Evolutionary conservation across 2,888 invertebrate species (phyloP).

Genomic region (Labia minor): DNA sequence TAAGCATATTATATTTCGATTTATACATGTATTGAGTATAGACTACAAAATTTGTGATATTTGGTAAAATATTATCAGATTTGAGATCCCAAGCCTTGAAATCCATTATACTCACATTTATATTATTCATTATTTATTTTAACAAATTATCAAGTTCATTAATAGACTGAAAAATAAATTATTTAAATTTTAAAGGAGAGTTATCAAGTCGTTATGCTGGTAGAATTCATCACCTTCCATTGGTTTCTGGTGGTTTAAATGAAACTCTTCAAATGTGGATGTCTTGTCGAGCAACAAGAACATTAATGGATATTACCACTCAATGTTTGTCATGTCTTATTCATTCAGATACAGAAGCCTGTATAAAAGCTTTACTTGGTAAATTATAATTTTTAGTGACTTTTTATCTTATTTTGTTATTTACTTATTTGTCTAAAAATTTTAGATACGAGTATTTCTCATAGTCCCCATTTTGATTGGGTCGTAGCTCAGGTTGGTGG

Average conservation of each 20-base stretch:
- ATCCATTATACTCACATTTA: too few species aligned
- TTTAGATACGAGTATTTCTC: conserved; percentile 54
- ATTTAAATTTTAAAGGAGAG: conserved; percentile 47
- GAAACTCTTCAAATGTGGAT: conserved; percentile 62
- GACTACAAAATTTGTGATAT: too few species aligned
- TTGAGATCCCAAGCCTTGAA: too few species aligned
- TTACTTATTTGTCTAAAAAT: too few species aligned
- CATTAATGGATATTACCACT: conserved; percentile 78
- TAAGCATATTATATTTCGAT: too few species aligned
- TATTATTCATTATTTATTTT: too few species aligned
- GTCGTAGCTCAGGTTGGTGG: conserved; percentile 75
- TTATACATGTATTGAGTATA: too few species aligned
- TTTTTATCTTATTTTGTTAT: too few species aligned
- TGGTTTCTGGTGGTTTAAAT: conserved; percentile 47
- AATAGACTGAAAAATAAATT: too few species aligned
- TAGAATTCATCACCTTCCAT: conserved; percentile 44
- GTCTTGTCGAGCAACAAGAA: conserved; percentile 65
- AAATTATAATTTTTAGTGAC: conserved; percentile 29
- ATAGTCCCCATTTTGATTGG: conserved; percentile 78
- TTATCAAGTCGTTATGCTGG: conserved; percentile 61
- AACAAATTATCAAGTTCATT: too few species aligned
- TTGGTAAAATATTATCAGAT: too few species aligned
- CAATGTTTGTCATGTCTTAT: conserved; percentile 73
- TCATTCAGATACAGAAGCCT: conserved; percentile 67
- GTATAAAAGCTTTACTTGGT: conserved; percentile 72